A percentile compares a stretch with the other conserved stretches of the same genome.
These are phyloP conservation scores for Augiades crinisus DNA, from an alignment of 2,888 invertebrate species.

Conservation along the genomic window DNA sequence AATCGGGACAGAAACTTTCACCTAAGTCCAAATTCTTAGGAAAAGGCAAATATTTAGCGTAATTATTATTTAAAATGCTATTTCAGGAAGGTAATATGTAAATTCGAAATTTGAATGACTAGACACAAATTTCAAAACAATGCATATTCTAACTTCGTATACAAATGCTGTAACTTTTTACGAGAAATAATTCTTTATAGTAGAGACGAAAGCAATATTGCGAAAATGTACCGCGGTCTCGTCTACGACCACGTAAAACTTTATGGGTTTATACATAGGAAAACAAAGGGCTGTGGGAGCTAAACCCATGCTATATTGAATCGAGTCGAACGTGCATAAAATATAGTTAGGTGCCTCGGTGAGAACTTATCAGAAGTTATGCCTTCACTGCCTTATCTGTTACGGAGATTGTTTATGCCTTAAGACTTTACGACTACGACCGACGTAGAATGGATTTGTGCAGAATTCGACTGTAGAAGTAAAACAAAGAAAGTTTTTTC, in stretches of 20 bases:
- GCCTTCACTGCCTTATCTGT: not conserved
- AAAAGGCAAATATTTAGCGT: too few species aligned
- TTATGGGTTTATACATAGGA: constrained; percentile 19
- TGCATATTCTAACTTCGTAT: not conserved
- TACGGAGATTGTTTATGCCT: not conserved
- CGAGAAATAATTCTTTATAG: constrained; percentile 17
- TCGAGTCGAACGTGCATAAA: constrained; percentile 5
- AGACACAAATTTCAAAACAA: not conserved
- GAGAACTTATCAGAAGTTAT: not conserved
- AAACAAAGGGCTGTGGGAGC: constrained; percentile 14
- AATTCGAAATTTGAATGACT: too few species aligned
- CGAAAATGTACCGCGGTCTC: constrained; percentile 12
- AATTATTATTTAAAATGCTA: too few species aligned
- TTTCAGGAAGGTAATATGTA: too few species aligned
- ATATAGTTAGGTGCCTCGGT: constrained; percentile 5
- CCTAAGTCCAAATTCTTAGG: too few species aligned
- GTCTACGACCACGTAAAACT: constrained; percentile 16
- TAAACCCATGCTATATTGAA: constrained; percentile 14
- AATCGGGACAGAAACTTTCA: too few species aligned
- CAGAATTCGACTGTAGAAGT: too few species aligned
- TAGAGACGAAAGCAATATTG: constrained; percentile 14
- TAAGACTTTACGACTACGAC: too few species aligned
- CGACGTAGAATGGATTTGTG: too few species aligned
- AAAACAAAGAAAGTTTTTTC: too few species aligned
- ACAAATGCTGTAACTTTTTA: constrained; percentile 4